Base-by-base conservation (phyloP, 2,888 invertebrate species). In the Synanthedon myopaeformis region DNA sequence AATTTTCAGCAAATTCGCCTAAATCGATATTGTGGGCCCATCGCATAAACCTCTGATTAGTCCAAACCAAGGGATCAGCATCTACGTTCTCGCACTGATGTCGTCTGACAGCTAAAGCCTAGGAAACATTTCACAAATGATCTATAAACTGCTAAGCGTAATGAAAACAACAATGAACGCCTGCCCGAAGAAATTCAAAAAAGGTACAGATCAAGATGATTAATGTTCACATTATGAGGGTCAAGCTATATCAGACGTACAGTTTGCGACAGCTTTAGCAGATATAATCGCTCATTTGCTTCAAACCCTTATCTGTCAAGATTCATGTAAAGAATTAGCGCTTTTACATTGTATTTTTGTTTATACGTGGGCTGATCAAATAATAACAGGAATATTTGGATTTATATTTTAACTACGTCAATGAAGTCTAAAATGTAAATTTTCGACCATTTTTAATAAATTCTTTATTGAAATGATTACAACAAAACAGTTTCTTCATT, bases 1-100 rank as follows among this genome's bases (percentile, higher is more conserved):
- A 89, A 82, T 96, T 96, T 62, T 96, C 96, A 62, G 96, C 95
- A 78, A 96, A 97, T 89, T 97, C 97, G 56, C 93, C 93, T 69
- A 98, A 90, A 88, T 98, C 97, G 74, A 98, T 97, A 76, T 94
- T 94, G 69, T 95, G 91, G 35, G 96, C 94, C 98, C 97, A 98
- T 72, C 95, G 92, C 68, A 97, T 93, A 78, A 97, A 96, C 71
- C 97, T 91, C 75, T 96, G 94, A 88, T 97, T 97, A 66, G 96
- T 97, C 98, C 98, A 98, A 53, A 98, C 96, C 64, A 97, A 89
- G 52, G 97, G 96, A 87, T 98, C 97, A 4, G 93, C 93, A 74
- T 96, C 95, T 56, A 93, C 92, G 64, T 92, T 93, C 75, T 97
- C 96, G 74, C 95, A 95, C 74, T 96, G 95, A 72, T 95, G 92